Percentiles rank a stretch among this genome's conserved stretches.
These are phyloP conservation scores for Brachionus rotundiformis DNA, from an alignment of 1,140 invertebrate species.

Conservation along the genomic window DNA sequence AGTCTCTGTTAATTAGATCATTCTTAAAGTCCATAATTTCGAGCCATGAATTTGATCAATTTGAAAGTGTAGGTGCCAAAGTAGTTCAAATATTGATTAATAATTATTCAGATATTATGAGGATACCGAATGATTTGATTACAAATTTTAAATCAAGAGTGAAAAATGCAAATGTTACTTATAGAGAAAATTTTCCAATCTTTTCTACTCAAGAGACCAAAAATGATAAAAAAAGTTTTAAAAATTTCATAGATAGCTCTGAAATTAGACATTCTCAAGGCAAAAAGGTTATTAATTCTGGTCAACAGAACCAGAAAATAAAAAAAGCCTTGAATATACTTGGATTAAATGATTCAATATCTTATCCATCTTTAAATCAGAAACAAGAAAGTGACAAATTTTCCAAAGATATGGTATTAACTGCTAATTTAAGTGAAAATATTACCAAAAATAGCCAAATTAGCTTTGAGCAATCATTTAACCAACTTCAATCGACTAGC, in stretches of 20 bases:
- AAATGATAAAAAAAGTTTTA: not conserved
- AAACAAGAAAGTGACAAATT: not conserved
- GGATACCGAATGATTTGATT: constrained; percentile 40
- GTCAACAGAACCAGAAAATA: constrained; percentile 14
- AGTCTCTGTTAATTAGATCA: not conserved
- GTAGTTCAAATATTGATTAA: constrained; percentile 37
- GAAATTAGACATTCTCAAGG: not conserved
- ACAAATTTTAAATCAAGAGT: constrained; percentile 11
- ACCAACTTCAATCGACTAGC: not conserved
- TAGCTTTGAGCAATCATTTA: not conserved
- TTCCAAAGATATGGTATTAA: not conserved
- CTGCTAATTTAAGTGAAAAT: constrained; percentile 1
- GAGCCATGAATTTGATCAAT: not conserved
- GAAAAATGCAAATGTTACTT: not conserved
- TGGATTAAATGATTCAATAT: constrained; percentile 33
- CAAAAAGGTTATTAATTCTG: not conserved
- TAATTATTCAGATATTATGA: constrained; percentile 48
- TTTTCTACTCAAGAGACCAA: not conserved
- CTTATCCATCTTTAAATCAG: not conserved
- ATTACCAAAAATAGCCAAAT: not conserved
- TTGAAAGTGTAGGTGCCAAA: not conserved
- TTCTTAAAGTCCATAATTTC: constrained; percentile 3
- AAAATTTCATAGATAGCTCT: not conserved
- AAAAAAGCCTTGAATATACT: constrained; percentile 45
- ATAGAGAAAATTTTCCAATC: not conserved